Evolutionary conservation across 2,888 invertebrate species (phyloP).

Genomic region (Endomychus coccineus): DNA sequence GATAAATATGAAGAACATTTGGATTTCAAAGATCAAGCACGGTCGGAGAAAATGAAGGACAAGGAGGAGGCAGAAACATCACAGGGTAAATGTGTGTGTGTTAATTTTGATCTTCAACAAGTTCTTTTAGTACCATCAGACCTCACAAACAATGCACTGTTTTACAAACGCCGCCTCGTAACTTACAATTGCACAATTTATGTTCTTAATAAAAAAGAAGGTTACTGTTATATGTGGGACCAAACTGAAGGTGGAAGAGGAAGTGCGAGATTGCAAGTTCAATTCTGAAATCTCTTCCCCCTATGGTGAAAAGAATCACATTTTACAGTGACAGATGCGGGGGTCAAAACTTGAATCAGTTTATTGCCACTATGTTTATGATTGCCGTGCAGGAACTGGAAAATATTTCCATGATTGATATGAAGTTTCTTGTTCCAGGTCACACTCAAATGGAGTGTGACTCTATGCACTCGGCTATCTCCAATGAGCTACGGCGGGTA

Average conservation of each 20-base stretch:
- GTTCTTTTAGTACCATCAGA: constrained; percentile 18
- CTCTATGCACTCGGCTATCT: too few species aligned
- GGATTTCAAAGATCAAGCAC: too few species aligned
- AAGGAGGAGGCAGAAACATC: too few species aligned
- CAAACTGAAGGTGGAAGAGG: constrained; percentile 23
- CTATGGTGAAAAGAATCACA: constrained; percentile 14
- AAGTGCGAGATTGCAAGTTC: constrained; percentile 23
- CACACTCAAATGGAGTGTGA: too few species aligned
- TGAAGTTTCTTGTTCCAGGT: constrained; percentile 27
- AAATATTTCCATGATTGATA: constrained; percentile 21
- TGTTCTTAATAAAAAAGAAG: constrained; percentile 18
- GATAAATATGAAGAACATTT: too few species aligned
- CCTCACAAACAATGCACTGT: constrained; percentile 20
- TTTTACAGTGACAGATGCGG: constrained; percentile 28
- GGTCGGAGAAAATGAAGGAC: too few species aligned
- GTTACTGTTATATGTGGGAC: constrained; percentile 26
- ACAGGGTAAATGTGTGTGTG: too few species aligned
- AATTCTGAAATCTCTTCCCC: constrained; percentile 23
- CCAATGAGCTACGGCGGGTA: too few species aligned
- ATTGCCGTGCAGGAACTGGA: constrained; percentile 20
- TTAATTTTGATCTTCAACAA: constrained; percentile 25
- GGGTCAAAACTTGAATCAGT: constrained; percentile 28
- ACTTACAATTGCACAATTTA: constrained; percentile 22
- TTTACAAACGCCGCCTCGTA: constrained; percentile 20
- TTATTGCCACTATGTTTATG: constrained; percentile 24